Conservation (phyloP, 1,140 invertebrate genomes). For the Andrena cerasifolii region DNA sequence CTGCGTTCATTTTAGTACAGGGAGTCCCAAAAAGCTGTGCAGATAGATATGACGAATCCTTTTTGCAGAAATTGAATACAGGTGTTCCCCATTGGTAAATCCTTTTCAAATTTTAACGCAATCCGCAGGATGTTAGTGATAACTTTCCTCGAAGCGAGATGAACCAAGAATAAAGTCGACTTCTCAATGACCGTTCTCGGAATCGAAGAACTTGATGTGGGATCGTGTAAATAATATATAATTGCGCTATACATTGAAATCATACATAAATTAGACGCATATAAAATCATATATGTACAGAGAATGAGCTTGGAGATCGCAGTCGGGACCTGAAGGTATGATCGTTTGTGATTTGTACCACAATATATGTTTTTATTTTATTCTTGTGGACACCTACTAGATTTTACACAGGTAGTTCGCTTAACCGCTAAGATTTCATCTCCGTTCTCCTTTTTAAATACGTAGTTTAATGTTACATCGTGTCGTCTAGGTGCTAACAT, state of each 20-base stretch:
- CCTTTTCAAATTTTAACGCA: too few relatives aligned
- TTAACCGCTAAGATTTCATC: conserved; percentile 77
- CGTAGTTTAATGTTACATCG: conserved; percentile 81
- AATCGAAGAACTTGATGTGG: conserved; percentile 20
- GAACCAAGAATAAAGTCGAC: too few relatives aligned
- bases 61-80: too few relatives aligned
- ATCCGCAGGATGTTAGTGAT: too few relatives aligned
- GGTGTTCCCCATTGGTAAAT: too few relatives aligned
- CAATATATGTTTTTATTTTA: conserved; percentile 83
- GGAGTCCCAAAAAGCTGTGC: too few relatives aligned
- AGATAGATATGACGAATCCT: too few relatives aligned
- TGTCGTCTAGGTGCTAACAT: conserved; percentile 81
- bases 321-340: conserved; percentile 51
- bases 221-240: conserved; percentile 49
- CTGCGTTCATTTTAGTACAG: too few relatives aligned
- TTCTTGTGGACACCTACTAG: conserved; percentile 82
- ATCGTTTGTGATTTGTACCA: conserved; percentile 80
- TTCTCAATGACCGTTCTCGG: too few relatives aligned
- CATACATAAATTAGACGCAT: conserved; percentile 39
- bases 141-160: too few relatives aligned
- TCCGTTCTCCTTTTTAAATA: conserved; percentile 76
- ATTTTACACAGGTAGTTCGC: conserved; percentile 82
- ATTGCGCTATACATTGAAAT: conserved; percentile 49
- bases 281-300: conserved; percentile 39
- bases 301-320: conserved; percentile 29